Conservation (phyloP, 1,140 invertebrate species). For the Aphis craccivora region DNA sequence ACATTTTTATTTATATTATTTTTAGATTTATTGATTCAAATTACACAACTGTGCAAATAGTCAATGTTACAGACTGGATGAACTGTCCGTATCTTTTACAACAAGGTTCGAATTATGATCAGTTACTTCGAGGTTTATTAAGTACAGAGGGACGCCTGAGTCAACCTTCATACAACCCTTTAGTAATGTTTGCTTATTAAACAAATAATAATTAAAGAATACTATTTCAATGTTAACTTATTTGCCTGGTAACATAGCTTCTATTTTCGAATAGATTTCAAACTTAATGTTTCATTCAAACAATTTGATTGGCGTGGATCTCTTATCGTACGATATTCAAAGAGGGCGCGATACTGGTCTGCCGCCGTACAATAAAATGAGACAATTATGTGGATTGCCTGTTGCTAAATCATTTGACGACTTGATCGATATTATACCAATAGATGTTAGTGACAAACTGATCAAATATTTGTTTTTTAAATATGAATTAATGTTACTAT, state of each 20-base stretch:
- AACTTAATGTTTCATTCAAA: slow-evolving; percentile 68
- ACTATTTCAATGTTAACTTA: not conserved
- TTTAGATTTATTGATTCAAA: slow-evolving; percentile 21
- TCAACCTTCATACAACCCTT: slow-evolving; percentile 46
- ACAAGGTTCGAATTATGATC: not conserved
- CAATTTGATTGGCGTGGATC: slow-evolving; percentile 81
- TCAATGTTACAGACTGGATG: slow-evolving; percentile 40
- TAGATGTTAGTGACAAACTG: slow-evolving; percentile 65
- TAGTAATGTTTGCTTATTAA: not conserved
- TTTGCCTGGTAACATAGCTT: not conserved
- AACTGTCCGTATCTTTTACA: not conserved
- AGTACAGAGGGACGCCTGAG: not conserved
- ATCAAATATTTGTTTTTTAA: not conserved
- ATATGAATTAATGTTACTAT: not conserved
- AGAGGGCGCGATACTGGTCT: slow-evolving; percentile 89
- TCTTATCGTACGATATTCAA: slow-evolving; percentile 86
- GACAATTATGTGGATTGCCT: slow-evolving; percentile 79
- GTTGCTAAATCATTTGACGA: slow-evolving; percentile 69
- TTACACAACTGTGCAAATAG: not conserved
- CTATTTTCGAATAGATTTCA: slow-evolving; percentile 44
- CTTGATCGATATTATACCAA: slow-evolving; percentile 59
- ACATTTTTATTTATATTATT: not conserved
- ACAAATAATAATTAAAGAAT: not conserved
- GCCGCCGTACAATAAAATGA: slow-evolving; percentile 79
- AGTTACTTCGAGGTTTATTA: not conserved